phyloP scores from a whole-genome alignment of 1,140 invertebrate genomes.

The Luehdorfia chinensis region DNA sequence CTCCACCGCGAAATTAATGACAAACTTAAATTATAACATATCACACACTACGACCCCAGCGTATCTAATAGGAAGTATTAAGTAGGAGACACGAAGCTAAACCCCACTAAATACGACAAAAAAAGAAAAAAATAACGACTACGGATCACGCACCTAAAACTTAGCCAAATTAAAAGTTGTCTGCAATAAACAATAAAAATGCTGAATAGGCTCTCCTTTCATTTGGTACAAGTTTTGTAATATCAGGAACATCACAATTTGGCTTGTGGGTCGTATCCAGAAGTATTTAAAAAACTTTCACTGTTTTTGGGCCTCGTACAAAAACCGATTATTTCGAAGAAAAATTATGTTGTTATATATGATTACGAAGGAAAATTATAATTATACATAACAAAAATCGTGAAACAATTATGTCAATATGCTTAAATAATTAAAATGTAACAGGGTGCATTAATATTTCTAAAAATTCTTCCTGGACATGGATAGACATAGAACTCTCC shows the following conservation, averaged over 20 bases:
- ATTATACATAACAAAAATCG: too few relatives aligned
- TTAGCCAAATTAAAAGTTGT: constrained; percentile 73
- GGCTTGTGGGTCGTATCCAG: constrained; percentile 4
- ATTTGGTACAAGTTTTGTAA: constrained; percentile 52
- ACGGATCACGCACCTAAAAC: constrained; percentile 64
- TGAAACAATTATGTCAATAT: too few relatives aligned
- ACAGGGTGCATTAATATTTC: too few relatives aligned
- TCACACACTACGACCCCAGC: constrained; percentile 24
- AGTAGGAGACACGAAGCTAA: constrained; percentile 49
- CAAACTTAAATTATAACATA: constrained; percentile 15
- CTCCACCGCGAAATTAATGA: constrained; percentile 12
- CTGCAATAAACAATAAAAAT: constrained; percentile 72
- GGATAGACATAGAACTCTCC: too few relatives aligned
- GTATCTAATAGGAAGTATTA: constrained; percentile 57
- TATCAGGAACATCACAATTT: constrained; percentile 22
- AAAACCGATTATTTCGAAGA: too few relatives aligned
- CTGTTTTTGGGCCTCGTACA: constrained; percentile 4
- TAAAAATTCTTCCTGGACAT: too few relatives aligned
- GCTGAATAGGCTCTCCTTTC: constrained; percentile 43
- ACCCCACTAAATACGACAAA: constrained; percentile 59
- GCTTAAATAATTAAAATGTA: too few relatives aligned
- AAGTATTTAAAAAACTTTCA: constrained; percentile 27
- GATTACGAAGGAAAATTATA: too few relatives aligned
- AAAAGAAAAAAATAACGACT: constrained; percentile 69
- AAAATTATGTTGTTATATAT: too few relatives aligned